phyloP scores from a whole-genome alignment of 2,888 invertebrate species.

The Calliopum simillimum region DNA sequence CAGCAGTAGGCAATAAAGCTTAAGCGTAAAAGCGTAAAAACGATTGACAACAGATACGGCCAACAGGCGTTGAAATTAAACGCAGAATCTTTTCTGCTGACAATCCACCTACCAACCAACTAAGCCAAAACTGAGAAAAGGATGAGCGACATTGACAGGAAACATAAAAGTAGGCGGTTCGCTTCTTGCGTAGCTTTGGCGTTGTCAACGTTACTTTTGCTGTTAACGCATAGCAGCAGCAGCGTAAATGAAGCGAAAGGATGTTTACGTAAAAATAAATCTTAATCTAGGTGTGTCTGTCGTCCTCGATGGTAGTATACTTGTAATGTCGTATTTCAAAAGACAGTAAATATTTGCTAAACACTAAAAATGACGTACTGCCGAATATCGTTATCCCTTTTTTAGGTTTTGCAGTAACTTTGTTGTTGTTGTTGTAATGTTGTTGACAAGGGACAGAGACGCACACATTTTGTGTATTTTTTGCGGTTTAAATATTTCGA shows the following conservation, averaged over 20 bases:
- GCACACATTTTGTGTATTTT: background rate
- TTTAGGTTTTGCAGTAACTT: too few relatives aligned
- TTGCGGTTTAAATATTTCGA: constrained; percentile 1
- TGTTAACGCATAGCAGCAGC: too few relatives aligned
- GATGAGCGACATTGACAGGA: background rate
- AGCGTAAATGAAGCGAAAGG: constrained; percentile 5
- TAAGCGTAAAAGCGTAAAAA: background rate
- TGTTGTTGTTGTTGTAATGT: background rate
- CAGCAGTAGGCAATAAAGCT: constrained; percentile 18
- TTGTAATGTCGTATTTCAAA: too few relatives aligned
- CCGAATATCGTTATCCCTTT: background rate
- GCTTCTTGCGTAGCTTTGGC: too few relatives aligned
- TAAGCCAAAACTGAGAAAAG: background rate
- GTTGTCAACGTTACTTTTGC: too few relatives aligned
- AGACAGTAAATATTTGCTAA: constrained; percentile 4
- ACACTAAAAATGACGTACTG: background rate
- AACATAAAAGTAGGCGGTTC: too few relatives aligned
- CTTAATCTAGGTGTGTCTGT: too few relatives aligned
- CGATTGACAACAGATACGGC: constrained; percentile 1
- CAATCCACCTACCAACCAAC: too few relatives aligned
- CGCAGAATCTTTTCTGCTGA: too few relatives aligned
- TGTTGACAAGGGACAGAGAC: background rate
- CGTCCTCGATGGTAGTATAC: too few relatives aligned
- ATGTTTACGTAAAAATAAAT: background rate
- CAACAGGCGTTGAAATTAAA: background rate